phyloP scores from a whole-genome alignment of 2,888 invertebrate species.

The Drosophila suboccidentalis region DNA sequence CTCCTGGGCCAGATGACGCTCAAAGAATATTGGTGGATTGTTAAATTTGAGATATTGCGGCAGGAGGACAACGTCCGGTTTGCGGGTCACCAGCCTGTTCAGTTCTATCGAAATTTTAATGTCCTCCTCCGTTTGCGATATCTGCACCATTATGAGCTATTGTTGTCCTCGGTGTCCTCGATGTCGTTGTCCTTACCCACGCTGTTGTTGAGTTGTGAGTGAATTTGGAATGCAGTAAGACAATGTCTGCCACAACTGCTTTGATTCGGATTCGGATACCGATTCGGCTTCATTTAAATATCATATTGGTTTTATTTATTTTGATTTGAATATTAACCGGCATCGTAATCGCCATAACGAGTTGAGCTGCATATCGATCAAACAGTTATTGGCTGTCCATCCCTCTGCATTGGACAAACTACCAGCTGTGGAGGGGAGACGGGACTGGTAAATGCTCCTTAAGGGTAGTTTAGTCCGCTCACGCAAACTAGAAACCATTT shows the following conservation, averaged over 20 bases:
- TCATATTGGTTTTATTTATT: slow-evolving; percentile 61
- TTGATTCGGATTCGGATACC: slow-evolving; percentile 1
- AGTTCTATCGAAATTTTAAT: slow-evolving; percentile 84
- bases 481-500: slow-evolving; percentile 25
- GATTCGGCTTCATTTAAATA: slow-evolving; percentile 54
- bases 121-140: slow-evolving; percentile 84
- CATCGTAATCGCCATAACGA: slow-evolving; percentile 53
- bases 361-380: slow-evolving; percentile 65
- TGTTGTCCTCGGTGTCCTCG: slow-evolving; percentile 11
- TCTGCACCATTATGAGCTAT: slow-evolving; percentile 79
- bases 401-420: slow-evolving; percentile 35
- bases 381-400: slow-evolving; percentile 73
- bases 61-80: slow-evolving; percentile 84
- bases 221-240: slow-evolving; percentile 44
- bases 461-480: slow-evolving; percentile 23
- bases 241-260: slow-evolving; percentile 49
- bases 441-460: not conserved
- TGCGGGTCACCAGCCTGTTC: slow-evolving; percentile 81
- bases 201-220: slow-evolving; percentile 50
- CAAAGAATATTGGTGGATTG: slow-evolving; percentile 85
- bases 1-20: slow-evolving; percentile 83
- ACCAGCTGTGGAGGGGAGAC: not conserved
- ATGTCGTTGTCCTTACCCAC: slow-evolving; percentile 25
- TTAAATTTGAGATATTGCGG: slow-evolving; percentile 84
- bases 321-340: slow-evolving; percentile 77